Evolutionary conservation across 2,113 vertebrate species (phyloP), one percentile per base, ranked within the genome.

Genomic region (Martes martes): DNA sequence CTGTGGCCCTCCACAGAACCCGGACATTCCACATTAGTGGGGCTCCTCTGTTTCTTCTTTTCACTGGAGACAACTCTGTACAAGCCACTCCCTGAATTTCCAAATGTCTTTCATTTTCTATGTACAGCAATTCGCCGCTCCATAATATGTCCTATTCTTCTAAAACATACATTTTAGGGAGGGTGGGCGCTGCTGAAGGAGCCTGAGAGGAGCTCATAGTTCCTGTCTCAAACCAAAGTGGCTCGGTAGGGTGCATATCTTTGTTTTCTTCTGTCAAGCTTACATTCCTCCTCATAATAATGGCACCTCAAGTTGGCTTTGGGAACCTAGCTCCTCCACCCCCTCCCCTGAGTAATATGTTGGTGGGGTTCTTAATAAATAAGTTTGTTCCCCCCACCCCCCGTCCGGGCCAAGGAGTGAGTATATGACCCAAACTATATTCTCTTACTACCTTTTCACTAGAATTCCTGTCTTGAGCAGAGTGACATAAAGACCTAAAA

Each of bases 311-410:
- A 6, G 57, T 63, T 45, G 59, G 15, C 33, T 47, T 71, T 85
- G 47, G 11, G n/a, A 90, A 55, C 2, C 7, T 52, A 63, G 11
- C 2, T 33, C 11, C 7, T 1, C 1, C 7, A 19, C n/a, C 3
- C 19, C 7, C 10, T 10, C 7, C 14, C n/a, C 10, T 39, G 23
- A 65, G 61, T 42, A 82, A 31, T 47, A 83, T 47, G 19, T 23
- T 65, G 15, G 1, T 63, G 15, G 39, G 7, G 4, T 42, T 85
- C 14, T 42, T 79, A 52, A 89, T 36, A 18, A 74, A 36, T 39
- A 36, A 7, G 21, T 47, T 88, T 83, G 18, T 50, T 33, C 19
- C 67, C 16, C 65, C 6, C 15, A 0, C 39, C 65, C 65, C 8
- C 3, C 2, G 1, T 55, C 52, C 39, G 82, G 16, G 13, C 28